These are phyloP conservation scores for Botia almorhae DNA, from an alignment of 2,797 vertebrate species.

Conservation along the genomic window DNA sequence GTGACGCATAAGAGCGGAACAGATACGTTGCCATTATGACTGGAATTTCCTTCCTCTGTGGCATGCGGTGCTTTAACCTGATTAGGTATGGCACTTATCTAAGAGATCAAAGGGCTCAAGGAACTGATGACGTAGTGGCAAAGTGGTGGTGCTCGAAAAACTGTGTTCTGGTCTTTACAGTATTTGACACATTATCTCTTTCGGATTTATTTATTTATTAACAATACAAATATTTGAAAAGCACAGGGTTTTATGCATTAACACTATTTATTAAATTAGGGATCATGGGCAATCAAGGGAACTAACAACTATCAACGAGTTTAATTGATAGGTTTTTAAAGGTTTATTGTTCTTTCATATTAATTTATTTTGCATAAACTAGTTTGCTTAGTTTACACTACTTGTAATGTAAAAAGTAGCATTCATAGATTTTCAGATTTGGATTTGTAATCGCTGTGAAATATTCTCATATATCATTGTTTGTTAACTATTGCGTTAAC, in stretches of 20 bases:
- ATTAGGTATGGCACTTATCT: conserved; percentile 85
- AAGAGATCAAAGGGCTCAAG: conserved; percentile 77
- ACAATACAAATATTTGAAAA: conserved; percentile 42
- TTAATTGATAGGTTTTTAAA: neutral
- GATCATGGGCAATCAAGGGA: neutral
- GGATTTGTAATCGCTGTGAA: too few relatives aligned
- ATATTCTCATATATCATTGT: too few relatives aligned
- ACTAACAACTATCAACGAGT: neutral
- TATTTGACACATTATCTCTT: conserved; percentile 25
- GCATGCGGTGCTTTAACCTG: conserved; percentile 81
- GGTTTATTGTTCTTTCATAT: too few relatives aligned
- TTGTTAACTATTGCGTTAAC: too few relatives aligned
- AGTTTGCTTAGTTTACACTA: too few relatives aligned
- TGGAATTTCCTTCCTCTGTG: conserved; percentile 79
- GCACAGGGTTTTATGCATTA: neutral
- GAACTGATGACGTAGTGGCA: conserved; percentile 73
- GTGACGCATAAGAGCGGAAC: conserved; percentile 81
- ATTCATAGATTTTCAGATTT: too few relatives aligned
- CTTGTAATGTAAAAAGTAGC: too few relatives aligned
- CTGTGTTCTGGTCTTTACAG: conserved; percentile 27
- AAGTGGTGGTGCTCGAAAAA: conserved; percentile 50
- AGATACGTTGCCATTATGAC: conserved; percentile 83
- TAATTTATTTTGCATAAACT: too few relatives aligned
- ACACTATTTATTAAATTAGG: conserved; percentile 50
- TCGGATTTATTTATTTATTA: conserved; percentile 40